Evolutionary conservation across 1,140 invertebrate species (phyloP).

Genomic region (Octopus sinensis): DNA sequence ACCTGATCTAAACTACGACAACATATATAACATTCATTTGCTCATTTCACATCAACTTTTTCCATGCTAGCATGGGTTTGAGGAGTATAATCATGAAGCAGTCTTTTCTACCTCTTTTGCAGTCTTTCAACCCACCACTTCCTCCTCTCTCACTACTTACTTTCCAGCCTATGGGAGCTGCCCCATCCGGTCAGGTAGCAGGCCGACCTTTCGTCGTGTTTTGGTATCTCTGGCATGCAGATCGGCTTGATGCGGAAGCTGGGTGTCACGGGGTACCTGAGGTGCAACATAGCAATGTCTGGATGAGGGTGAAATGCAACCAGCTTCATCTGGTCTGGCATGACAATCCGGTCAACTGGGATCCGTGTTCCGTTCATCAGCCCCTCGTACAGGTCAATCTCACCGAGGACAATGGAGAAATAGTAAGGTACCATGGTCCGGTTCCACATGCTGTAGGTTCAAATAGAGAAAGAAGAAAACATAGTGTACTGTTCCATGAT

Average conservation of each 20-base stretch:
- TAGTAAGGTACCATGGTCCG: slow-evolving; percentile 1
- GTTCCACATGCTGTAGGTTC: neutral
- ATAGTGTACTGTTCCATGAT: too few species aligned
- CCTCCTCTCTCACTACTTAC: neutral
- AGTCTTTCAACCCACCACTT: too few species aligned
- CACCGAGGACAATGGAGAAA: neutral
- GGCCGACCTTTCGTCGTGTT: slow-evolving; percentile 13
- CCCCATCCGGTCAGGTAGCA: slow-evolving; percentile 87
- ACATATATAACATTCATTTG: too few species aligned
- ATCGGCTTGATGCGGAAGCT: slow-evolving; percentile 63
- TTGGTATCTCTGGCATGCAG: slow-evolving; percentile 56
- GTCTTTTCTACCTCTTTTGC: too few species aligned
- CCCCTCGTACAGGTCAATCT: neutral
- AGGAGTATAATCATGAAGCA: too few species aligned
- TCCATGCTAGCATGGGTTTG: too few species aligned
- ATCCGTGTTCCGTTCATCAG: slow-evolving; percentile 12
- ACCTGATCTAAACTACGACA: too few species aligned
- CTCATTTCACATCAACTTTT: too few species aligned
- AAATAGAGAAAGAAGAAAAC: neutral
- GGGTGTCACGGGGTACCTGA: slow-evolving; percentile 68
- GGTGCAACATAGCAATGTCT: slow-evolving; percentile 21
- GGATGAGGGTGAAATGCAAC: neutral
- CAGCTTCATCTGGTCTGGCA: slow-evolving; percentile 15
- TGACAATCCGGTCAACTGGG: neutral
- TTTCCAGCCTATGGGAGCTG: neutral